Conservation (phyloP, 2,888 invertebrate species). For the Trichogramma dendrolimi region DNA sequence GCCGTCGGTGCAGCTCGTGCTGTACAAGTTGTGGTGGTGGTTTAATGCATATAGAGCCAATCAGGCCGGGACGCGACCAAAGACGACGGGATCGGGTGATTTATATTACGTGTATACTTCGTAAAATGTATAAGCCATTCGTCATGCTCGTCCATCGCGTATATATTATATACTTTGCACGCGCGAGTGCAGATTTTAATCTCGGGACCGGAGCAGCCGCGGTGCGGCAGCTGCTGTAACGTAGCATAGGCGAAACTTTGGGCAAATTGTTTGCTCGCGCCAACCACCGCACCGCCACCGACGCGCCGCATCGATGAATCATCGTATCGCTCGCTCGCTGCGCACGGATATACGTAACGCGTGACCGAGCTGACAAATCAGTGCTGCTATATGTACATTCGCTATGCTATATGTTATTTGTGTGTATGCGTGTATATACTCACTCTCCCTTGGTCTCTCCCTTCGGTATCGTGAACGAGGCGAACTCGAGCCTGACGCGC, state of each 20-base stretch:
- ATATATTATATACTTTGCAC: too few species aligned
- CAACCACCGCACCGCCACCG: too few species aligned
- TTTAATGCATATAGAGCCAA: not conserved
- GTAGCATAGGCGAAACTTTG: too few species aligned
- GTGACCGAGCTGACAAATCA: not conserved
- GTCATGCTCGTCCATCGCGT: not conserved
- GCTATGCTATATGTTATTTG: not conserved
- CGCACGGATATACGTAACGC: not conserved
- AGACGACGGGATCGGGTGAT: not conserved
- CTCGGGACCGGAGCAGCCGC: not conserved
- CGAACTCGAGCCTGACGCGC: constrained; percentile 84
- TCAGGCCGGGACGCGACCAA: not conserved
- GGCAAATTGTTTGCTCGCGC: too few species aligned
- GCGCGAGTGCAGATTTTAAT: not conserved
- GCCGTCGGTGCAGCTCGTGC: constrained; percentile 74
- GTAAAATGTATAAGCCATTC: not conserved
- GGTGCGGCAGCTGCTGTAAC: too few species aligned
- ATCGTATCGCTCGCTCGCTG: too few species aligned
- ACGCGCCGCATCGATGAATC: too few species aligned
- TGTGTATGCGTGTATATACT: constrained; percentile 49
- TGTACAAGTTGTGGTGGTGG: constrained; percentile 41
- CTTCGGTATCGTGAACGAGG: constrained; percentile 85
- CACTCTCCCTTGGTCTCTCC: constrained; percentile 73
- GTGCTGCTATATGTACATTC: not conserved
- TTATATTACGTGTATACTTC: not conserved